Evolutionary conservation across 2,797 vertebrate genomes (phyloP).

Genomic region (Choloepus didactylus): DNA sequence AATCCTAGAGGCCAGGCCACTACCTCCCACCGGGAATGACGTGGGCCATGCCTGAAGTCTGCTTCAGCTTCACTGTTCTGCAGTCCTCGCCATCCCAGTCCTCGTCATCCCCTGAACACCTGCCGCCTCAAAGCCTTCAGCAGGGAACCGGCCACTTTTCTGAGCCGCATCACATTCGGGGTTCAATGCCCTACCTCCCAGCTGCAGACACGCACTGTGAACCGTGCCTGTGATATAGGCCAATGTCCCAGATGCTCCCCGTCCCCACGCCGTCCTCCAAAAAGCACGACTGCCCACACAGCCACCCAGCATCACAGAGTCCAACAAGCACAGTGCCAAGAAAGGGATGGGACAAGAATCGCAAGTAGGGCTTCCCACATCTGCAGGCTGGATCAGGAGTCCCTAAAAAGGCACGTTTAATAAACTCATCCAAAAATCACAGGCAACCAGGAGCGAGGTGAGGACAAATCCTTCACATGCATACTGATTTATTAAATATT

Average conservation of each 20-base stretch:
- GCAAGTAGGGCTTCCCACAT: constrained; percentile 63
- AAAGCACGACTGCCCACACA: neutral
- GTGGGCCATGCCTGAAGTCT: neutral
- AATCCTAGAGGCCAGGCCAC: no score
- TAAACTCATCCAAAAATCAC: constrained; percentile 81
- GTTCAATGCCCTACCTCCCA: neutral
- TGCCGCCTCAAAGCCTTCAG: neutral
- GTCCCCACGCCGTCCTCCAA: neutral
- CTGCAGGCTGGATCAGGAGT: constrained; percentile 61
- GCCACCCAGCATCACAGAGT: neutral
- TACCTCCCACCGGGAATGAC: neutral
- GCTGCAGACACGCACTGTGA: neutral
- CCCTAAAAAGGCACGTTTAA: constrained; percentile 71
- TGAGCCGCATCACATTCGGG: neutral
- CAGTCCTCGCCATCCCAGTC: neutral
- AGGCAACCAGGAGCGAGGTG: constrained; percentile 59
- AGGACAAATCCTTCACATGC: constrained; percentile 75
- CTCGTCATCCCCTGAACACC: neutral
- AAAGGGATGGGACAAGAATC: constrained; percentile 75
- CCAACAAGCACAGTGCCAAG: neutral
- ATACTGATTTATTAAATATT: constrained; percentile 86
- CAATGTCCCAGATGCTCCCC: constrained; percentile 43
- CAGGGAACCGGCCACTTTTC: neutral
- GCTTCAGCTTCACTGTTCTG: accelerated
- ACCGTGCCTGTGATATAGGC: neutral